These are phyloP conservation scores for Branchellion lobata DNA, from an alignment of 2,888 invertebrate species.

Conservation along the genomic window DNA sequence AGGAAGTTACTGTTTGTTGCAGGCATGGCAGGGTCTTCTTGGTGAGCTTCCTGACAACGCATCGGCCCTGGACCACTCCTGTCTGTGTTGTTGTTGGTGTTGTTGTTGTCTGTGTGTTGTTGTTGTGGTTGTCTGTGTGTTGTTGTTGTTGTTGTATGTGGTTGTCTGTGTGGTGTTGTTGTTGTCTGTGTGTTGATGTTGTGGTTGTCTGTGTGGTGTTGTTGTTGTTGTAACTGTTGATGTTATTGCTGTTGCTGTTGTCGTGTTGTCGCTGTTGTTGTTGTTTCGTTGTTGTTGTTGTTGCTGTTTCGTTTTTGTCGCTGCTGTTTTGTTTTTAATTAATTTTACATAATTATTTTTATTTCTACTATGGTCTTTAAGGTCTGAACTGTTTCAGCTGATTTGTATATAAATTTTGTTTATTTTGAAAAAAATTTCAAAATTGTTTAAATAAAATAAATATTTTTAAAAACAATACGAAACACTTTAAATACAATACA, in stretches of 20 bases:
- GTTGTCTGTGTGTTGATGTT: conserved; percentile 3
- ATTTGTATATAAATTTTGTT: no score
- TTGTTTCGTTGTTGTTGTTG: neutral
- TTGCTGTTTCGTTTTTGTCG: neutral
- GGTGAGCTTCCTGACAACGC: neutral
- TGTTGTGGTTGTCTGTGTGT: conserved; percentile 15
- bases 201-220: conserved; percentile 1
- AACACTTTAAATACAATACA: no score
- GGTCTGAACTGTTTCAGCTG: no score
- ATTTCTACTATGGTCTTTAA: no score
- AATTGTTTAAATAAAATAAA: no score
- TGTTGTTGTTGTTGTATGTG: conserved; percentile 23
- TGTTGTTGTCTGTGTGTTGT: conserved; percentile 13
- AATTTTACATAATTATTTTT: no score
- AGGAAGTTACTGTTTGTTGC: no score
- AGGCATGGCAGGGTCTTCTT: conserved; percentile 8
- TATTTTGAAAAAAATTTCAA: no score
- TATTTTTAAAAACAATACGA: no score
- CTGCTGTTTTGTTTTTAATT: neutral
- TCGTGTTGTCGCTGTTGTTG: conserved; percentile 3
- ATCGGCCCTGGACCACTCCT: neutral
- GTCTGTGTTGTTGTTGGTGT: conserved; percentile 31
- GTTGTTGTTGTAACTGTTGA: conserved; percentile 22
- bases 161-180: conserved; percentile 9
- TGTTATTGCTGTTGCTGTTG: conserved; percentile 23